phyloP scores from a whole-genome alignment of 1,140 invertebrate genomes.

The Colletes latitarsis region DNA sequence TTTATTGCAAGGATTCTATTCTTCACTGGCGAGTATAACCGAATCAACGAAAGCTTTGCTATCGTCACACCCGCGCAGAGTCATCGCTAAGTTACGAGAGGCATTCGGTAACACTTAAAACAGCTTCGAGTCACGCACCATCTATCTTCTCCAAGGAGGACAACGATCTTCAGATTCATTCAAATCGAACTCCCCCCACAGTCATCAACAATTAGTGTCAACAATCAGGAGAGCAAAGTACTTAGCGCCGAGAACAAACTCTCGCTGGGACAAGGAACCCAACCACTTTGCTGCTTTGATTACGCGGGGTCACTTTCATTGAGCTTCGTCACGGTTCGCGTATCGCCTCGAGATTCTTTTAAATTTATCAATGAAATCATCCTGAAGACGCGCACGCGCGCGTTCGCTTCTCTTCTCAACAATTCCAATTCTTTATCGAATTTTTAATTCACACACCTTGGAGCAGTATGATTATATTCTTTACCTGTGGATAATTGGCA shows the following conservation, averaged over 20 bases:
- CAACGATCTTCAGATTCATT: conserved; percentile 39
- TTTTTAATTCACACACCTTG: conserved; percentile 13
- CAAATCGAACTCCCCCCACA: not conserved
- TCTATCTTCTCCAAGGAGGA: not conserved
- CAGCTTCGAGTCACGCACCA: not conserved
- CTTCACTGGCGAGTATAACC: too few species aligned
- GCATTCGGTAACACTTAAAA: not conserved
- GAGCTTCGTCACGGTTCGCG: conserved; percentile 1
- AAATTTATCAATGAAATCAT: conserved; percentile 42
- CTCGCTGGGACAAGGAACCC: not conserved
- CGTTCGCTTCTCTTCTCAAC: too few species aligned
- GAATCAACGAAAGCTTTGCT: too few species aligned
- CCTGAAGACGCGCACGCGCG: not conserved
- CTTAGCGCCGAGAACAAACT: not conserved
- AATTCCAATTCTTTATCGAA: not conserved
- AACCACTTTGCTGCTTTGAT: not conserved
- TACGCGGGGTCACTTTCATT: conserved; percentile 40
- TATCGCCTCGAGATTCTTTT: conserved; percentile 20
- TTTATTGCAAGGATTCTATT: too few species aligned
- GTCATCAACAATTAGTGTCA: conserved; percentile 24
- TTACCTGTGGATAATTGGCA: not conserved
- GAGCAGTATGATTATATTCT: too few species aligned
- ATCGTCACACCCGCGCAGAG: too few species aligned
- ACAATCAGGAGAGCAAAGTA: not conserved
- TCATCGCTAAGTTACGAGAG: too few species aligned